Conservation (phyloP, 2,113 vertebrate species). For the Boleophthalmus pectinirostris region DNA sequence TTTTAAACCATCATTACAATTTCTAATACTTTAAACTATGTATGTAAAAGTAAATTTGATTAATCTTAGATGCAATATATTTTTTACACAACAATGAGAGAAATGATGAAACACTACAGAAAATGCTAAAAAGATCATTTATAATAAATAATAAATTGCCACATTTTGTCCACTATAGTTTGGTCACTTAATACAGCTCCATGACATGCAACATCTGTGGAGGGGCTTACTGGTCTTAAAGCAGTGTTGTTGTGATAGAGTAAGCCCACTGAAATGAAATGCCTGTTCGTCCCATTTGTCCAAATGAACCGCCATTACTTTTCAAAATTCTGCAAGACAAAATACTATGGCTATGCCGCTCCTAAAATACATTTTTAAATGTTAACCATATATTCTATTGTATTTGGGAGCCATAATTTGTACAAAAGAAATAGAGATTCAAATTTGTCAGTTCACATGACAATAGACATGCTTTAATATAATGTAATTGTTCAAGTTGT, state of each 20-base stretch:
- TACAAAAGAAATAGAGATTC: not conserved
- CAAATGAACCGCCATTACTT: not conserved
- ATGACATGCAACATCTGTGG: slow-evolving; percentile 13
- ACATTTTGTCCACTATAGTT: slow-evolving; percentile 5
- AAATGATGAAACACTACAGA: not conserved
- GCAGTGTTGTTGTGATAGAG: slow-evolving; percentile 63
- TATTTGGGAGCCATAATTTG: not conserved
- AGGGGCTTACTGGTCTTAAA: slow-evolving; percentile 50
- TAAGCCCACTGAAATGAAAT: slow-evolving; percentile 37
- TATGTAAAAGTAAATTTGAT: not conserved
- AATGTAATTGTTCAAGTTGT: not conserved
- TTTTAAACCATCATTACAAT: not conserved
- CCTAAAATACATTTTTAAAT: not conserved
- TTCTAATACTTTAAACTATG: not conserved
- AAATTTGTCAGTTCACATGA: not conserved
- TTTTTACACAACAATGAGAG: not conserved
- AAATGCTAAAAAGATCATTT: not conserved
- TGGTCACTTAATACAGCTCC: slow-evolving; percentile 1
- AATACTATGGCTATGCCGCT: not conserved
- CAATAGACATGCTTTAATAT: not conserved
- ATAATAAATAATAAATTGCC: not conserved
- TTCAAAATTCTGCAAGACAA: slow-evolving; percentile 9
- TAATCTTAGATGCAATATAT: not conserved
- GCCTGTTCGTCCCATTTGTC: slow-evolving; percentile 43
- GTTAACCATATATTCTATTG: not conserved